Base-by-base conservation (phyloP, 2,113 vertebrate species). In the Trochalopteron elliotii region DNA sequence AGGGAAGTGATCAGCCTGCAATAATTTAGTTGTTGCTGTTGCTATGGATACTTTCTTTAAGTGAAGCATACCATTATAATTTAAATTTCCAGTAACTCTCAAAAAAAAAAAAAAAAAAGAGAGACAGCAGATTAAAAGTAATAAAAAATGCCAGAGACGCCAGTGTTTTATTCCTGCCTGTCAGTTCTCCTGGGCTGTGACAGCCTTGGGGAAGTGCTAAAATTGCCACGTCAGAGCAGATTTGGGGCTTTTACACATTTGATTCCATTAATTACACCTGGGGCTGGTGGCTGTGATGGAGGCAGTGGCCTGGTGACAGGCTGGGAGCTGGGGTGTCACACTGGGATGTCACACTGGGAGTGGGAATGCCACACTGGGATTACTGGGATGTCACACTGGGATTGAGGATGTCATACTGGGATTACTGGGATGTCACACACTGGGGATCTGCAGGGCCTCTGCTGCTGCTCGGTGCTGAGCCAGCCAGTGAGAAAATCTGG, bases 21-120 rank as follows among this genome's bases (percentile, higher is more conserved):
- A 95, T 96, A 95, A 97, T 97, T 96, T 93, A 95, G 95, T 95
- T 91, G 79, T 90, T 87, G 89, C 84, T 77, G 97, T 97, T 97
- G 95, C 97, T 91, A 97, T 97, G 97, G 96, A 77, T 91, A 97
- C 96, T 95, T 96, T 49, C 52, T 65, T 87, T 87, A 96, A 94
- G 87, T 67, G 85, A 97, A 94, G 92, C 86, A 76, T 71, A 78
- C 89, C 85, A 94, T 96, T 97, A 95, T 95, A 70, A 97, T 97
- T 97, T 94, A 96, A 93, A 97, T 96, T 97, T 94, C 85, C 93
- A 88, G 78, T 56, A 91, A 88, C 55, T 47, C 49, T 37, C 27
- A 42, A 75, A 83, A 33, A 53, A 25, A 42, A 57, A n/a, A 45
- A 19, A 44, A 33, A 37, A 42, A 22, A 20, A 24, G n/a, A 30